phyloP scores from a whole-genome alignment of 2,888 invertebrate species.

The Tryphoninae sp. region DNA sequence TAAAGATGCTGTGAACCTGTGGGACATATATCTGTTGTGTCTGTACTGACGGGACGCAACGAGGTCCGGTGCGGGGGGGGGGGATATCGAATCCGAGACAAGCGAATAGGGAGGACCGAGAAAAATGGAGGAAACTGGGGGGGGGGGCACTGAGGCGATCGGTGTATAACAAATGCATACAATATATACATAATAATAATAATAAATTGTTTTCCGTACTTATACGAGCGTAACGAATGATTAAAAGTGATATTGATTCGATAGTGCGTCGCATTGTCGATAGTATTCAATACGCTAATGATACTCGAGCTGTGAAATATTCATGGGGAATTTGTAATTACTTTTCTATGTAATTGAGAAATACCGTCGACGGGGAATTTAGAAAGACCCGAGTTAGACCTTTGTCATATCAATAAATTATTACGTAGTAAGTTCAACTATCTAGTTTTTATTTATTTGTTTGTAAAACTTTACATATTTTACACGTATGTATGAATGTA shows the following conservation, averaged over 20 bases:
- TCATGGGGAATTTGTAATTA: slow-evolving; percentile 31
- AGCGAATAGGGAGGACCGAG: no score
- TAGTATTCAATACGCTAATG: background rate
- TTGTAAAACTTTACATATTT: background rate
- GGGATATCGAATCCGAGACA: no score
- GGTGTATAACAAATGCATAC: no score
- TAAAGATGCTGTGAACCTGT: no score
- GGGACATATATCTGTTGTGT: no score
- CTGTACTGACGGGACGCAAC: no score
- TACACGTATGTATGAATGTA: no score
- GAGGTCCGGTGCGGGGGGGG: no score
- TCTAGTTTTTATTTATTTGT: slow-evolving; percentile 2
- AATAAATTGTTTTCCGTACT: slow-evolving; percentile 33
- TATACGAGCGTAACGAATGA: slow-evolving; percentile 15
- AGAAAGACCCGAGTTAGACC: background rate
- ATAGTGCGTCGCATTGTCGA: slow-evolving; percentile 3
- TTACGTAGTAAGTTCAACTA: slow-evolving; percentile 33
- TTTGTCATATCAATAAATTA: slow-evolving; percentile 53
- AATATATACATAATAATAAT: slow-evolving; percentile 24
- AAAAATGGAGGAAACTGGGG: no score
- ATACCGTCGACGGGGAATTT: slow-evolving; percentile 5
- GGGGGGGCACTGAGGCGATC: no score
- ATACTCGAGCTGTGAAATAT: slow-evolving; percentile 18
- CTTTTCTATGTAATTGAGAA: slow-evolving; percentile 24
- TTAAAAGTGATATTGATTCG: slow-evolving; percentile 18